Base-by-base conservation (phyloP, 2,113 vertebrate species). In the Spea bombifrons region DNA sequence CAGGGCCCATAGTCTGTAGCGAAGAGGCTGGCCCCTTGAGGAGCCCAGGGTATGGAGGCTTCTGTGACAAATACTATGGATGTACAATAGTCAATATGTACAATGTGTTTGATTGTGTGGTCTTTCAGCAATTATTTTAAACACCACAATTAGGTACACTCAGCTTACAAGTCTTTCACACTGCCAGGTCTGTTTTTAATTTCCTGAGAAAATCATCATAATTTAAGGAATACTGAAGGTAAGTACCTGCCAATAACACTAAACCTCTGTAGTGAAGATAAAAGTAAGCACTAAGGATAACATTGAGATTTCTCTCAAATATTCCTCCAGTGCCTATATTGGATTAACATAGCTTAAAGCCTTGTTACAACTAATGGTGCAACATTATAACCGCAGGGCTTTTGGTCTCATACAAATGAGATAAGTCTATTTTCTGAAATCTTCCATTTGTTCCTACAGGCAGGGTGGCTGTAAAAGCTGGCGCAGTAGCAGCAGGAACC, bases 381-480 rank as follows among this genome's bases (percentile, higher is more conserved):
- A 90, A 87, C 90, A 87, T 94, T 92, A 92, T 91, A 93, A 95
- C 94, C 91, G 90, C 92, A 90, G 93, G 94, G 92, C 92, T 91
- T 86, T 88, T 92, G 93, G 95, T 95, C 94, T 95, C 94, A 95
- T 93, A 92, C 90, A 94, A 95, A 97, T 95, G 92, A 95, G 94
- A 96, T 94, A 94, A 94, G 95, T 96, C 95, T 95, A 96, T 96
- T 96, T 94, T 93, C 92, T 88, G 91, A 90, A 85, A 88, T 85
- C 84, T 91, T 91, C 92, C 94, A 94, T 96, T 96, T 95, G 94
- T 94, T 94, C 92, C 92, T 92, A 94, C 93, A 95, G 93, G 94
- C 94, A 87, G 94, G 93, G 92, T 91, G 92, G 93, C 93, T 92
- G 91, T 94, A 93, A 92, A 94, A 88, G 90, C 91, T 87, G 85